These are phyloP conservation scores for Chelonia mydas DNA, from an alignment of 2,797 vertebrate genomes.

Conservation along the genomic window DNA sequence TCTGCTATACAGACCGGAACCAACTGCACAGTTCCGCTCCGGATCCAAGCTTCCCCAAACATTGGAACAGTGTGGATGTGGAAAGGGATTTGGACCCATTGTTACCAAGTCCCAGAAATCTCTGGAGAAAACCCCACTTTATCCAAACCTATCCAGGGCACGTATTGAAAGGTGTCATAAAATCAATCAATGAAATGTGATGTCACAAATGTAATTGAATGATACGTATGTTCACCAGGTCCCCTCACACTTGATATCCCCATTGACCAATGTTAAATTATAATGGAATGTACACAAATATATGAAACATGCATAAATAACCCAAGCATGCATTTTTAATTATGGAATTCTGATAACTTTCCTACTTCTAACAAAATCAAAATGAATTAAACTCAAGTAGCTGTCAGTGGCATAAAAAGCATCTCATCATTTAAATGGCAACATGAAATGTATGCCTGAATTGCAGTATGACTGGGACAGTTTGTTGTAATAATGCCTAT, in stretches of 20 bases:
- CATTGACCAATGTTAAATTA: conserved; percentile 61
- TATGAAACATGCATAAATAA: conserved; percentile 69
- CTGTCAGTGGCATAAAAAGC: conserved; percentile 58
- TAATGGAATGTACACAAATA: conserved; percentile 68
- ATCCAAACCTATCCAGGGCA: background rate
- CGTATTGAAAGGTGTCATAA: conserved; percentile 17
- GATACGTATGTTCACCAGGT: conserved; percentile 42
- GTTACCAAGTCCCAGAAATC: background rate
- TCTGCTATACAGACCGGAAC: background rate
- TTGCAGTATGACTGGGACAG: conserved; percentile 69
- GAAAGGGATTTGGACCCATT: background rate
- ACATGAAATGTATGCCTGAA: conserved; percentile 56
- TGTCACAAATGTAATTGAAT: conserved; percentile 71
- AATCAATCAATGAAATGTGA: conserved; percentile 59
- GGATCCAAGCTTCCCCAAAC: background rate
- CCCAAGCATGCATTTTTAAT: conserved; percentile 67
- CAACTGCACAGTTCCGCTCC: background rate
- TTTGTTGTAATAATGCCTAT: conserved; percentile 79
- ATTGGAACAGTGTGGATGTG: accelerated
- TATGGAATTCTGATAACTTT: conserved; percentile 44
- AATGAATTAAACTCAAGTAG: conserved; percentile 69
- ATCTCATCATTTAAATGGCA: conserved; percentile 66
- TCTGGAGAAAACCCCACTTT: background rate
- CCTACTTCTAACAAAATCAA: conserved; percentile 70
- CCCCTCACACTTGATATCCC: conserved; percentile 42